Percentiles rank a stretch among this genome's conserved stretches.
These are phyloP conservation scores for Thymallus thymallus DNA, from an alignment of 2,113 vertebrate species.

Conservation along the genomic window DNA sequence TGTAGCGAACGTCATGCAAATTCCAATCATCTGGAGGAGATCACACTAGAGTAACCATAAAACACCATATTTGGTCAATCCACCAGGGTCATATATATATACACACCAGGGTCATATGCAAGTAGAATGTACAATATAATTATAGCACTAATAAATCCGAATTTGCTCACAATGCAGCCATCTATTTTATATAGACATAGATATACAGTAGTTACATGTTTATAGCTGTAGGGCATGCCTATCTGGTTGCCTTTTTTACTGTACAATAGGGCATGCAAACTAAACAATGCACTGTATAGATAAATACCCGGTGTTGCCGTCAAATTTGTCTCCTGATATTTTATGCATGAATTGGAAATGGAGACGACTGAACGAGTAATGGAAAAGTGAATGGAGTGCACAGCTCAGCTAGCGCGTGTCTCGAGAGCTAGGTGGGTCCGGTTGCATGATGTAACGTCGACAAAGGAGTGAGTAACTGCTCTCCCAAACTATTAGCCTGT, in stretches of 20 bases:
- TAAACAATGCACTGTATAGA: not conserved
- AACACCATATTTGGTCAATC: no score
- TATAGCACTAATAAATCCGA: no score
- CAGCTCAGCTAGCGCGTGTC: constrained; percentile 2
- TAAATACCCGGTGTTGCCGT: not conserved
- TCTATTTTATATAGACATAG: not conserved
- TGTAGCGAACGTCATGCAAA: not conserved
- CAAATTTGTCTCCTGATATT: constrained; percentile 26
- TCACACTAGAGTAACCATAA: no score
- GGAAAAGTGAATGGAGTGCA: constrained; percentile 28
- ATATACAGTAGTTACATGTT: not conserved
- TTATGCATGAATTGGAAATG: constrained; percentile 58
- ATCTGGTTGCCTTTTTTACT: not conserved
- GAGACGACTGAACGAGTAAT: constrained; percentile 40
- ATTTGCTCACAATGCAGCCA: no score
- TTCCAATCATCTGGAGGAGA: no score
- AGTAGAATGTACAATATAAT: no score
- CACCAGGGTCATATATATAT: no score
- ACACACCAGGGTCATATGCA: no score
- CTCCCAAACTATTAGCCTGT: constrained; percentile 34
- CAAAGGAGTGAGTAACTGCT: constrained; percentile 69
- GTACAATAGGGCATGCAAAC: not conserved
- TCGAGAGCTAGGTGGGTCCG: constrained; percentile 55
- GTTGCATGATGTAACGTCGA: constrained; percentile 74
- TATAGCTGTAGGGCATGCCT: no score